Evolutionary conservation across 1,140 invertebrate genomes (phyloP).

Genomic region (Orchesella cincta): DNA sequence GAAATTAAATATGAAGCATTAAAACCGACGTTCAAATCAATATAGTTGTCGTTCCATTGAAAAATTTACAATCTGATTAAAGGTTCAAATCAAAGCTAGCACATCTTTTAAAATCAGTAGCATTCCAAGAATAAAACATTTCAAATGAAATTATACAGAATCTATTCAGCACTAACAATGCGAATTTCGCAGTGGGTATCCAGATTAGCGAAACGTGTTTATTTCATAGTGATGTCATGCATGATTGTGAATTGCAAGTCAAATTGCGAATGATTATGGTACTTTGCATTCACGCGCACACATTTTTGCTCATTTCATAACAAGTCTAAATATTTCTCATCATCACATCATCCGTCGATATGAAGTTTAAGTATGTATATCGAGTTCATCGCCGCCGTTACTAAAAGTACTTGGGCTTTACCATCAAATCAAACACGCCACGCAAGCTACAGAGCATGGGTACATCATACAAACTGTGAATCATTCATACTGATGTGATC

Average conservation of each 20-base stretch:
- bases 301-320: neutral
- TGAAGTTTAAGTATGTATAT: neutral
- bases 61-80: too few species aligned
- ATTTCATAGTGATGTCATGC: neutral
- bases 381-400: conserved; percentile 22
- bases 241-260: conserved; percentile 10
- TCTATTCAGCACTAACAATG: neutral
- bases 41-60: too few species aligned
- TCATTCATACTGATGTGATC: too few species aligned
- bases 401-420: too few species aligned
- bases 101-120: too few species aligned
- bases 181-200: neutral
- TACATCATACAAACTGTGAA: too few species aligned
- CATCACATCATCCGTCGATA: conserved; percentile 8
- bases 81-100: too few species aligned
- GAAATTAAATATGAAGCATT: too few species aligned
- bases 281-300: neutral
- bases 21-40: too few species aligned
- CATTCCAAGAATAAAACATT: neutral
- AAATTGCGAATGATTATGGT: neutral
- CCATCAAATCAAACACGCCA: neutral
- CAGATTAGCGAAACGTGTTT: neutral
- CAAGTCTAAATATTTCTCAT: neutral
- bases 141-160: neutral
- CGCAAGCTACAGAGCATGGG: too few species aligned